These are phyloP conservation scores for Orbicella faveolata DNA, from an alignment of 64 coral and sea anemone species.

Conservation along the genomic window DNA sequence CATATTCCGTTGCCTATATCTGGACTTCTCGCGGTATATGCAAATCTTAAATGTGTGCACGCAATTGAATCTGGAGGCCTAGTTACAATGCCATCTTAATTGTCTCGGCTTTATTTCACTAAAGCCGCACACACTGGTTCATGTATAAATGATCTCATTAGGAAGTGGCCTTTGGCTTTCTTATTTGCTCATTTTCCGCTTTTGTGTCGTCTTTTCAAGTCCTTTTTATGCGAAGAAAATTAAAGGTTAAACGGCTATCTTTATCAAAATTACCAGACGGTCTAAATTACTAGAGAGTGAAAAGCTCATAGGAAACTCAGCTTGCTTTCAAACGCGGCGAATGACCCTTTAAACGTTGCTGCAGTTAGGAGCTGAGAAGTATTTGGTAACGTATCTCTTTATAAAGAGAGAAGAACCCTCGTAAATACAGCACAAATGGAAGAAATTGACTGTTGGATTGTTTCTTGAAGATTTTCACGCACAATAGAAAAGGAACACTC, in stretches of 20 bases:
- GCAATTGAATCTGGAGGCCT: not conserved
- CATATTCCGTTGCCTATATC: not conserved
- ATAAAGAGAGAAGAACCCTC: too few relatives aligned
- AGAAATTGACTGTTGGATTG: too few relatives aligned
- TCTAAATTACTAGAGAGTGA: not conserved
- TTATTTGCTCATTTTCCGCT: not conserved
- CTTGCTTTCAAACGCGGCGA: not conserved
- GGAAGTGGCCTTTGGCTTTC: not conserved
- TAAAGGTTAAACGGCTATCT: not conserved
- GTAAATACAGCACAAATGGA: too few relatives aligned
- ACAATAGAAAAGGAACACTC: too few relatives aligned
- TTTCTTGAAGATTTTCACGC: too few relatives aligned
- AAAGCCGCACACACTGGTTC: not conserved
- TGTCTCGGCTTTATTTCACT: not conserved
- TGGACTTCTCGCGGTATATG: not conserved
- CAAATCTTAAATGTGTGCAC: not conserved
- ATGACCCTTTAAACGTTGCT: not conserved
- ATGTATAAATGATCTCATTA: not conserved
- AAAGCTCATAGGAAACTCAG: not conserved
- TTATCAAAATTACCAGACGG: not conserved
- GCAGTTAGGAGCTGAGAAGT: too few relatives aligned
- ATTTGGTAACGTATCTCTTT: too few relatives aligned
- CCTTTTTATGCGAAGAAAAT: not conserved
- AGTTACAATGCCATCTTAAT: not conserved
- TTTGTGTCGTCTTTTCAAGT: not conserved